Evolutionary conservation across 2,113 vertebrate species (phyloP).

Genomic region (Phrynocephalus versicolor): DNA sequence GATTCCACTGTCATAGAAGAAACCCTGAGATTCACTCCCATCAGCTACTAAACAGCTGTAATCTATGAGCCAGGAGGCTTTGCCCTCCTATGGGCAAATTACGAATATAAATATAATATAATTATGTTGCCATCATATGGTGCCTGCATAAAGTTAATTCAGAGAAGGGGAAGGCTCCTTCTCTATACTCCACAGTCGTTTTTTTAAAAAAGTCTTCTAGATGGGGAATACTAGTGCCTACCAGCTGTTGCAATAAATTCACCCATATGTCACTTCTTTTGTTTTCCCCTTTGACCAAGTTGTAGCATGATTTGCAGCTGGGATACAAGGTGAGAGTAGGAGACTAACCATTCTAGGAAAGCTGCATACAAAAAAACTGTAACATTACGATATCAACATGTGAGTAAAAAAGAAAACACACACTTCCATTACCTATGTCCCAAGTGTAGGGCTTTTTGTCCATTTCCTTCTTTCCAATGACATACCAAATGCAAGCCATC

Average conservation of each 20-base stretch:
- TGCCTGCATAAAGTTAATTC: too few species aligned
- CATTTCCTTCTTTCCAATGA: slow-evolving; percentile 97
- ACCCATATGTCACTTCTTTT: too few species aligned
- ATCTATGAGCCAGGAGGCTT: neutral
- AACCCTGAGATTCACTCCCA: neutral
- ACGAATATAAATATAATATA: too few species aligned
- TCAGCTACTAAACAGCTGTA: neutral
- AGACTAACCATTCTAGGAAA: neutral
- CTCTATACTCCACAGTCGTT: too few species aligned
- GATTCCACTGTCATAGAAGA: neutral
- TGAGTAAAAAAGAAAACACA: neutral
- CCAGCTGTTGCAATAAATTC: too few species aligned
- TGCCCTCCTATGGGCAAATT: too few species aligned
- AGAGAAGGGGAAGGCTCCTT: too few species aligned
- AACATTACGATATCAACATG: neutral
- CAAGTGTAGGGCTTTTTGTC: slow-evolving; percentile 89
- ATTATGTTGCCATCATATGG: too few species aligned
- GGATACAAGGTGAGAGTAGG: neutral
- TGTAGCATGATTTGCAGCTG: too few species aligned
- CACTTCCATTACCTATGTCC: slow-evolving; percentile 90
- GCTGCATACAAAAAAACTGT: neutral
- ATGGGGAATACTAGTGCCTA: too few species aligned
- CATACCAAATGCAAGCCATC: slow-evolving; percentile 99
- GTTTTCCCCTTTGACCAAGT: too few species aligned
- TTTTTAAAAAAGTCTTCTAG: too few species aligned